A percentile compares a stretch with the other conserved stretches of the same genome.
Evolutionary conservation across 2,888 invertebrate genomes (phyloP).

Genomic region (Nasonia oneida): DNA sequence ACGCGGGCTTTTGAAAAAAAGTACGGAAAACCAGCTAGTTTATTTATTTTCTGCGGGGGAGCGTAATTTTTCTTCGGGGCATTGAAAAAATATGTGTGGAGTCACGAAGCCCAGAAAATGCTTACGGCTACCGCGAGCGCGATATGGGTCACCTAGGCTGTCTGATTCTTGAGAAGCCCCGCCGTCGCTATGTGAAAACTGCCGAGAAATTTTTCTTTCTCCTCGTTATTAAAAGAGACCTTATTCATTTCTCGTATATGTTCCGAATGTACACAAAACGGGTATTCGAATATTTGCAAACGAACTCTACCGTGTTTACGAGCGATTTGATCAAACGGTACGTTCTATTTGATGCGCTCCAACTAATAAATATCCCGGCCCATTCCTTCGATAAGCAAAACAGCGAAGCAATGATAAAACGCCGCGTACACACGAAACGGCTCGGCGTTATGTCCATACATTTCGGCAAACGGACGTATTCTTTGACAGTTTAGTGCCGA

Average conservation of each 20-base stretch:
- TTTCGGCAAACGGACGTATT: background rate
- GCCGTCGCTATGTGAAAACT: constrained; percentile 11
- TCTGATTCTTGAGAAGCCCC: constrained; percentile 20
- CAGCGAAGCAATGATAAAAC: constrained; percentile 4
- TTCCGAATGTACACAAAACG: background rate
- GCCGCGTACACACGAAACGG: background rate
- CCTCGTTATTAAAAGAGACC: background rate
- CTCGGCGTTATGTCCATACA: background rate
- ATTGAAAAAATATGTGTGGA: constrained; percentile 16
- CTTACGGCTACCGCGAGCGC: constrained; percentile 1
- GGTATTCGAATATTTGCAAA: background rate
- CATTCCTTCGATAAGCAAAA: background rate
- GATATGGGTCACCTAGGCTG: constrained; percentile 40
- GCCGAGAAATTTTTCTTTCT: background rate
- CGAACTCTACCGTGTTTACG: background rate
- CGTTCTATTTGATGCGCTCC: background rate
- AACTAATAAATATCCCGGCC: background rate
- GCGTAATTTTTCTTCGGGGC: background rate
- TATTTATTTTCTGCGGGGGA: background rate
- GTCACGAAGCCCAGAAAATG: constrained; percentile 13
- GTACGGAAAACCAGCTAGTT: background rate
- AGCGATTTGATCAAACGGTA: background rate
- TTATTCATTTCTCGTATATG: background rate
- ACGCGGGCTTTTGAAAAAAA: background rate
- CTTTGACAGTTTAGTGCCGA: constrained; percentile 6